Conservation (phyloP, 2,113 vertebrate genomes). For the Callipepla squamata region DNA sequence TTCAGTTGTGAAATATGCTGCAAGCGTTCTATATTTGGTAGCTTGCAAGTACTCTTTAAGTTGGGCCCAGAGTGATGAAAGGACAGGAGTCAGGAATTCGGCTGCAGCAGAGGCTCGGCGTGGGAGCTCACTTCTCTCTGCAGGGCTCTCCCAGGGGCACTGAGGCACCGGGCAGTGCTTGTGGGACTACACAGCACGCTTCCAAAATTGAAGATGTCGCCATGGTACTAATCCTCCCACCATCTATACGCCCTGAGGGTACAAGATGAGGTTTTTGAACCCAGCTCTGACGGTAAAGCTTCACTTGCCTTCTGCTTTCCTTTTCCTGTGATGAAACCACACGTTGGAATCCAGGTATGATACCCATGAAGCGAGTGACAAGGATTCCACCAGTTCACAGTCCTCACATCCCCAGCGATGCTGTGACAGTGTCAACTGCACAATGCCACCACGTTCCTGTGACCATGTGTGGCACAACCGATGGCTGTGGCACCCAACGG, state of each 20-base stretch:
- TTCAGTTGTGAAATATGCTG: constrained; percentile 47
- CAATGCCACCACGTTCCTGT: background rate
- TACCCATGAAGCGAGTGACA: background rate
- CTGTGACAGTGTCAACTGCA: background rate
- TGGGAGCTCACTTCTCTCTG: background rate
- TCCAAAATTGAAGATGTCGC: background rate
- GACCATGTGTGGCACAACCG: background rate
- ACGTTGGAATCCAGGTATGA: background rate
- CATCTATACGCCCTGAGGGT: background rate
- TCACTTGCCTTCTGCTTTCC: background rate
- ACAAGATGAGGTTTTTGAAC: background rate
- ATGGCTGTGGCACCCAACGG: background rate
- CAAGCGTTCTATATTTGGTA: constrained; percentile 46
- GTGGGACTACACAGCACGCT: background rate
- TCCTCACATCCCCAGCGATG: background rate
- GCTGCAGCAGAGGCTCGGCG: background rate
- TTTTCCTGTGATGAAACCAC: background rate
- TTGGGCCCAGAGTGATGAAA: constrained; percentile 48
- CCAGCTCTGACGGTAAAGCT: background rate
- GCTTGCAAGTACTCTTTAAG: constrained; percentile 26
- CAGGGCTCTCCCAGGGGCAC: background rate
- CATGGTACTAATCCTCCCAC: background rate
- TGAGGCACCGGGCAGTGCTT: background rate
- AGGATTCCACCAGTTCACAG: background rate
- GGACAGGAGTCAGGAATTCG: constrained; percentile 47